phyloP scores from a whole-genome alignment of 2,888 invertebrate species.

The Fragum whitleyi region DNA sequence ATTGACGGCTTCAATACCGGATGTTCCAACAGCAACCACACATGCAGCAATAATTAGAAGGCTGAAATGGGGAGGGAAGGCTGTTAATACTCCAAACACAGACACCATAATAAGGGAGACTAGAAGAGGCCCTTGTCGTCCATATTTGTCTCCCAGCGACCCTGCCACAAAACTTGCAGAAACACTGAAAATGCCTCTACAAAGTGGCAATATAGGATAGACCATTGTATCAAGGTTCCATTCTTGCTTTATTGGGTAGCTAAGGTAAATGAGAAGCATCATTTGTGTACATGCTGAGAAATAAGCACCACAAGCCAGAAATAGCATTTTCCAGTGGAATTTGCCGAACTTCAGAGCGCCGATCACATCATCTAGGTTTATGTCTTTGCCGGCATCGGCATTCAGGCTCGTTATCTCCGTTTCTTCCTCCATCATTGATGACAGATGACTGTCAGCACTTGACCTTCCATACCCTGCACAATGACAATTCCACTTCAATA shows the following conservation, averaged over 20 bases:
- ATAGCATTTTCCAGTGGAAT: conserved; percentile 76
- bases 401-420: neutral
- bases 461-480: conserved; percentile 12
- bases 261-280: conserved; percentile 77
- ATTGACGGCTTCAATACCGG: conserved; percentile 75
- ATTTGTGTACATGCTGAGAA: conserved; percentile 79
- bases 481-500: neutral
- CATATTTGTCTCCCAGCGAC: conserved; percentile 76
- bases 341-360: conserved; percentile 73
- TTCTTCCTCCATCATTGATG: neutral
- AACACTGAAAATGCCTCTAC: conserved; percentile 72
- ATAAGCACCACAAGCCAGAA: conserved; percentile 76
- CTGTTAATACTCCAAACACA: conserved; percentile 76
- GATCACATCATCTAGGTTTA: conserved; percentile 71
- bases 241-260: conserved; percentile 72
- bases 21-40: conserved; percentile 74
- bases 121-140: conserved; percentile 74
- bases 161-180: conserved; percentile 75
- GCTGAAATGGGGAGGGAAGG: conserved; percentile 73
- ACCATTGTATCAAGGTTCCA: conserved; percentile 74
- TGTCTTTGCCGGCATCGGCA: neutral
- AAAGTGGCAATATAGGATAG: conserved; percentile 76
- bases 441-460: neutral
- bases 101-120: conserved; percentile 66
- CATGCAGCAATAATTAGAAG: conserved; percentile 69